phyloP scores from a whole-genome alignment of 1,140 invertebrate genomes.

The Triops cancriformis region DNA sequence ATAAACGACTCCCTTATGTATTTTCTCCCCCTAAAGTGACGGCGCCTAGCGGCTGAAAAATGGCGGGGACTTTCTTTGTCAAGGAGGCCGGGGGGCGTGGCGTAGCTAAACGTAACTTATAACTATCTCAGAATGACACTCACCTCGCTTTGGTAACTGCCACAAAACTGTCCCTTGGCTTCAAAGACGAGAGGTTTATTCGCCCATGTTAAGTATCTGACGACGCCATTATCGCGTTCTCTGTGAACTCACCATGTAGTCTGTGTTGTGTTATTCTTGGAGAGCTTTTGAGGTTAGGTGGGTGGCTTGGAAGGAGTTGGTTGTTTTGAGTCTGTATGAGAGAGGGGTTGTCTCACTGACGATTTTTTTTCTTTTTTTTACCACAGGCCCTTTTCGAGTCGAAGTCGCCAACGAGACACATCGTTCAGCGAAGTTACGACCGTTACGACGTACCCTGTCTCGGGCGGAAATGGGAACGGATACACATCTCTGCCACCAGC shows the following conservation, averaged over 20 bases:
- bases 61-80: neutral
- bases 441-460: conserved; percentile 10
- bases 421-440: conserved; percentile 29
- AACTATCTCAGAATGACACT: too few species aligned
- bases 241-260: too few species aligned
- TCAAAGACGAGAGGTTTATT: too few species aligned
- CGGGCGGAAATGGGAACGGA: neutral
- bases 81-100: neutral
- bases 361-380: neutral
- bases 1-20: neutral
- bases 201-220: too few species aligned
- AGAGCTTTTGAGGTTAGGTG: too few species aligned
- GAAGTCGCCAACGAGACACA: conserved; percentile 28
- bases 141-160: too few species aligned
- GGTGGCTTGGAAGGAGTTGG: neutral
- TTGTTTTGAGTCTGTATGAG: neutral
- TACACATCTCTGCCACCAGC: neutral
- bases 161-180: too few species aligned
- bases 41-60: too few species aligned
- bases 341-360: neutral
- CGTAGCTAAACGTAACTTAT: too few species aligned
- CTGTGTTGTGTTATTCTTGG: too few species aligned
- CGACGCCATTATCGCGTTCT: too few species aligned
- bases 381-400: neutral
- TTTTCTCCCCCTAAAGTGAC: conserved; percentile 39